Evolutionary conservation across 2,113 vertebrate species (phyloP), one percentile per base, ranked within the genome.

Genomic region (Lipotes vexillifer): DNA sequence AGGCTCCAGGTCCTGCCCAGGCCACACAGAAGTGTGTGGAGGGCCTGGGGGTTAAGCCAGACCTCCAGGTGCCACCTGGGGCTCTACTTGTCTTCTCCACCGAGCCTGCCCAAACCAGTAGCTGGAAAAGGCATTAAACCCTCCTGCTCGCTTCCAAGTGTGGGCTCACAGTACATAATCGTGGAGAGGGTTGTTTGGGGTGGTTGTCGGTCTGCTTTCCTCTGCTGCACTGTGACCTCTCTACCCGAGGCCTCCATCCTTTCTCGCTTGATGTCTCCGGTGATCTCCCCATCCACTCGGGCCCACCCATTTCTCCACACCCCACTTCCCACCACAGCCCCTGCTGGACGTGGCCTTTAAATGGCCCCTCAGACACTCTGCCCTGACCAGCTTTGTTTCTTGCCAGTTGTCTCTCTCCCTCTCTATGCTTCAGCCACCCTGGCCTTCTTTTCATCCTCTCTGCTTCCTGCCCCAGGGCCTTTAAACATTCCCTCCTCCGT

Each of bases 161-260:
- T 6, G 17, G 52, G 20, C n/a, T 92, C 31, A 0, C 21, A 4
- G 5, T 4, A 2, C 8, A 0, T 11, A 36, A 9, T n/a, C 75
- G 8, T 2, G 0, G 36, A 25, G 20, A 57, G 15, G 21, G 21
- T 10, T 10, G 46, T 33, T 92, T 25, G n/a, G 3, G 41, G 15
- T 31, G 14, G 61, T 14, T 33, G 11, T 13, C 71, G 3, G 0
- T 4, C 11, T 15, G 44, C 61, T 68, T 46, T 41, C 66, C 66
- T 36, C 63, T 38, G n/a, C 3, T 27, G 41, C 5, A 6, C 49
- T 8, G 11, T 33, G 33, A 23, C 5, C 5, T 5, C 75, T 69
- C 44, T 18, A 15, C 18, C 17, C 36, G 14, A 8, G 21, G 21
- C 6, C 36, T 86, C 84, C 29, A 21, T 3, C 33, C n/a, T 33